These are phyloP conservation scores for Rhombomys opimus DNA, from an alignment of 2,113 vertebrate genomes.

Conservation along the genomic window DNA sequence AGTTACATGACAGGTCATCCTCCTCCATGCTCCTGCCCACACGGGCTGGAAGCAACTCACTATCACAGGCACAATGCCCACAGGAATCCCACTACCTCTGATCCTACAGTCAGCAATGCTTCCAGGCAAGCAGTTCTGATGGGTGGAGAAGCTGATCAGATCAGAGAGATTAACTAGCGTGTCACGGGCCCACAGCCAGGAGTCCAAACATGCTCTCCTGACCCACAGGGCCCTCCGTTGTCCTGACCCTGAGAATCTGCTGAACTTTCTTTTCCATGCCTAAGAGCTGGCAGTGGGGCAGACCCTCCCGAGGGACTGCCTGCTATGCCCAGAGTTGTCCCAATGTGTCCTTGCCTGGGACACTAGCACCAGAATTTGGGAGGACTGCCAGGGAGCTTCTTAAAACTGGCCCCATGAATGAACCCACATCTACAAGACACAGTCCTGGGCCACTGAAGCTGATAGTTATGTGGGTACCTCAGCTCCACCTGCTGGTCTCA, in stretches of 20 bases:
- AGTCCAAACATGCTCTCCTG: background rate
- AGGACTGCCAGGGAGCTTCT: too few species aligned
- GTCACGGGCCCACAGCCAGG: background rate
- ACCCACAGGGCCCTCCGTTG: background rate
- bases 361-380: background rate
- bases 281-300: background rate
- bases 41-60: accelerated
- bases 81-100: background rate
- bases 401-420: accelerated
- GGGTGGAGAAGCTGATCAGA: background rate
- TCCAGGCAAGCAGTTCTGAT: background rate
- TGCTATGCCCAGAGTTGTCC: too few species aligned
- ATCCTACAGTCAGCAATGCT: background rate
- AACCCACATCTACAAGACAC: background rate
- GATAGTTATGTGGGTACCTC: background rate
- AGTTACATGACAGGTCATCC: too few species aligned
- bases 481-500: background rate
- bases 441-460: background rate
- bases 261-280: background rate
- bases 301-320: background rate
- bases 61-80: accelerated
- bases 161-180: background rate
- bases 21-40: accelerated
- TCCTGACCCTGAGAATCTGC: background rate
- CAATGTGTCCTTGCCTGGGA: background rate